Conservation (phyloP, 2,797 vertebrate species). For the Paramormyrops hopkinsi region DNA sequence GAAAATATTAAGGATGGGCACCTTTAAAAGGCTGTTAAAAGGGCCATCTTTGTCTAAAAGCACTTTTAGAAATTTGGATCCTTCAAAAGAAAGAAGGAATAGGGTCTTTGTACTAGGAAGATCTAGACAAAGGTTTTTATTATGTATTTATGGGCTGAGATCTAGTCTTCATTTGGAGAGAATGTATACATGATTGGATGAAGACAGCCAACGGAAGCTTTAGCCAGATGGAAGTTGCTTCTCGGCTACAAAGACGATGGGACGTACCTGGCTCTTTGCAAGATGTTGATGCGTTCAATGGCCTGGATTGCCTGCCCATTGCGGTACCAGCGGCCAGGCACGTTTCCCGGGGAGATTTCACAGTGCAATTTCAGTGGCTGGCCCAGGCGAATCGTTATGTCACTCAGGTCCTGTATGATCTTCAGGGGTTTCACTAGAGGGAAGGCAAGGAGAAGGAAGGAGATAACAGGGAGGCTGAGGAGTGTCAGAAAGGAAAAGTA, state of each 20-base stretch:
- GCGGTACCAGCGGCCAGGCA: slow-evolving; percentile 91
- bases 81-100: not conserved
- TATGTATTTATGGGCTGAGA: not conserved
- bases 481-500: not conserved
- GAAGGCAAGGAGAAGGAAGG: slow-evolving; percentile 11
- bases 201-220: not conserved
- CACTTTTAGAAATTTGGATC: not conserved
- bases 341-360: slow-evolving; percentile 83
- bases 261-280: slow-evolving; percentile 82
- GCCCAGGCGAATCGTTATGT: slow-evolving; percentile 76
- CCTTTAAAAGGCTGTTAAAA: not conserved
- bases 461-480: not conserved
- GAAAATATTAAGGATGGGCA: not conserved
- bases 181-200: not conserved
- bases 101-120: not conserved
- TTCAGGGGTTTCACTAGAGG: slow-evolving; percentile 86
- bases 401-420: slow-evolving; percentile 76
- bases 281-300: slow-evolving; percentile 76
- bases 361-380: slow-evolving; percentile 86
- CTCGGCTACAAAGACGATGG: not conserved
- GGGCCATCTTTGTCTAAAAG: not conserved
- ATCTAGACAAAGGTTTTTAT: not conserved
- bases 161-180: not conserved
- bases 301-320: slow-evolving; percentile 86
- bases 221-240: not conserved